phyloP scores from a whole-genome alignment of 2,797 vertebrate genomes.

The Galagoides demidoff region DNA sequence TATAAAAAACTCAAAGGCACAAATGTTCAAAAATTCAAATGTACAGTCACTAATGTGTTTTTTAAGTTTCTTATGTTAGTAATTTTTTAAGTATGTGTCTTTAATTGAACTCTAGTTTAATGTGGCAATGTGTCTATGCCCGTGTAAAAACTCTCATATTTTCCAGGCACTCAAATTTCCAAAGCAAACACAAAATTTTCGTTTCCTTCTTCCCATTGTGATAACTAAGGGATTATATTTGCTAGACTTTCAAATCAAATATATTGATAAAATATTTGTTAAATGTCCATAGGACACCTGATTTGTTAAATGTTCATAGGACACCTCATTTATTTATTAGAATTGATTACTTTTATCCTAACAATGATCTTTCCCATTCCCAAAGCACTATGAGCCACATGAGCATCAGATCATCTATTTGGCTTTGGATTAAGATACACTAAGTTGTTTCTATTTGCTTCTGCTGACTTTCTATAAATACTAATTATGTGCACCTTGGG shows the following conservation, averaged over 20 bases:
- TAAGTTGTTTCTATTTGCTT: background rate
- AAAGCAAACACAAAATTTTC: background rate
- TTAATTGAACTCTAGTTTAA: background rate
- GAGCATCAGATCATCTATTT: background rate
- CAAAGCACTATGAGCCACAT: background rate
- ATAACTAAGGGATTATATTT: background rate
- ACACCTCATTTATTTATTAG: background rate
- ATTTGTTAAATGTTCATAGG: background rate
- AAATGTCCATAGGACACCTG: background rate
- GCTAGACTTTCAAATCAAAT: background rate
- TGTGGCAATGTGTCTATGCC: background rate
- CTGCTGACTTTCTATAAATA: background rate
- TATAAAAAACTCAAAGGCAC: background rate
- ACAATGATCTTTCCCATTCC: background rate
- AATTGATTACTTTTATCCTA: background rate
- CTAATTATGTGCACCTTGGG: background rate
- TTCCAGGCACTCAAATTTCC: background rate
- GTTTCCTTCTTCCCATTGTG: background rate
- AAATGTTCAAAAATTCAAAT: background rate
- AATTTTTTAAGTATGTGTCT: background rate
- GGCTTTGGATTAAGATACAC: background rate
- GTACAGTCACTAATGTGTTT: background rate
- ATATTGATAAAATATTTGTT: constrained; percentile 36
- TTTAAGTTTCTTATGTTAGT: background rate
- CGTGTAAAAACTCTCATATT: background rate